phyloP scores from a whole-genome alignment of 2,113 vertebrate species.

The Chionodraco myersi region DNA sequence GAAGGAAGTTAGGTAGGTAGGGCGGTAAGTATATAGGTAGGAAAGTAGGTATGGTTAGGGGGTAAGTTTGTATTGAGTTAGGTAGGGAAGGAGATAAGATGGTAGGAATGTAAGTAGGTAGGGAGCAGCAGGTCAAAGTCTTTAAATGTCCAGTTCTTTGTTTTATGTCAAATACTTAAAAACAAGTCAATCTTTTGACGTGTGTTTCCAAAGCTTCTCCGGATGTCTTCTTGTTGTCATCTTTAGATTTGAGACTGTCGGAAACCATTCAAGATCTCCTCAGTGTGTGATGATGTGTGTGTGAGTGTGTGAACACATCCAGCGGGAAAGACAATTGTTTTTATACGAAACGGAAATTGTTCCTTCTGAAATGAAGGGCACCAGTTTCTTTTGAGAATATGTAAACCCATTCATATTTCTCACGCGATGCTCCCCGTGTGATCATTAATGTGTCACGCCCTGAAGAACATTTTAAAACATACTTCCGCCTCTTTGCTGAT shows the following conservation, averaged over 20 bases:
- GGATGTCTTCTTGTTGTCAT: neutral
- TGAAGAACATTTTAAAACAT: conserved; percentile 18
- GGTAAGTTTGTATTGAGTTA: too few species aligned
- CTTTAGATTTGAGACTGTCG: too few species aligned
- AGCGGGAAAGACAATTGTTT: neutral
- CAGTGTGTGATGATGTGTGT: neutral
- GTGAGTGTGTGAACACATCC: neutral
- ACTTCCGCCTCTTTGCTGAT: conserved; percentile 10
- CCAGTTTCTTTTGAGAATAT: neutral
- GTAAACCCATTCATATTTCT: conserved; percentile 3
- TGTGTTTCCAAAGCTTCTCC: neutral
- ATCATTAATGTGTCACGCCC: conserved; percentile 42
- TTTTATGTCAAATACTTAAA: too few species aligned
- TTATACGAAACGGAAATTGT: conserved; percentile 2
- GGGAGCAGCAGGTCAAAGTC: too few species aligned
- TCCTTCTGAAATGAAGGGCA: neutral
- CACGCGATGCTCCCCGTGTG: conserved; percentile 26
- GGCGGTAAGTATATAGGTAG: too few species aligned
- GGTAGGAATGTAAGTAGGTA: too few species aligned
- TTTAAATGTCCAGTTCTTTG: too few species aligned
- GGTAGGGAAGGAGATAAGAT: too few species aligned
- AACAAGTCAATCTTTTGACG: too few species aligned
- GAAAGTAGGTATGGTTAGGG: too few species aligned
- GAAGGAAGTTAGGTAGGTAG: too few species aligned
- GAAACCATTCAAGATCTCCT: neutral